Conservation (phyloP, 2,888 invertebrate species). For the Thecophora atra region DNA sequence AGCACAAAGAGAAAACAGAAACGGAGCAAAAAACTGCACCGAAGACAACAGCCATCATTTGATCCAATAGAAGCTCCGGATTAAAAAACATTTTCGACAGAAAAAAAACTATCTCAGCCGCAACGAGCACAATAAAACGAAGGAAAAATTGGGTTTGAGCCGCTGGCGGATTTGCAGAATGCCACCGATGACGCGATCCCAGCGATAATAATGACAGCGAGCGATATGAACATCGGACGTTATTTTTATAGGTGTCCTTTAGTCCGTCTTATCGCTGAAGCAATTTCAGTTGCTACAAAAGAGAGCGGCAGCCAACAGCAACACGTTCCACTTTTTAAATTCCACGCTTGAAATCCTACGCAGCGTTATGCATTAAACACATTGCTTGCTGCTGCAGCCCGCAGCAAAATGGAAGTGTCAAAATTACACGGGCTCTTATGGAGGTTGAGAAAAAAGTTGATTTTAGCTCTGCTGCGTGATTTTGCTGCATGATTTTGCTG, state of each 20-base stretch:
- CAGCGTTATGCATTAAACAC: too few relatives aligned
- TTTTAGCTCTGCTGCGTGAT: too few relatives aligned
- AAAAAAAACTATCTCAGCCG: conserved; percentile 1
- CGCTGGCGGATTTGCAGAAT: background rate
- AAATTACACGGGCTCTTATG: too few relatives aligned
- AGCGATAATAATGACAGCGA: background rate
- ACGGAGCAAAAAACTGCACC: background rate
- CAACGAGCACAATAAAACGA: background rate
- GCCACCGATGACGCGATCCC: background rate
- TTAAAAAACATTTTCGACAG: conserved; percentile 5
- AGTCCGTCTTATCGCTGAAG: background rate
- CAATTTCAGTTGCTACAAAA: background rate
- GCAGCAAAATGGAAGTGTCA: background rate
- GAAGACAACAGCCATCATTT: background rate
- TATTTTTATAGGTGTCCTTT: conserved; percentile 14
- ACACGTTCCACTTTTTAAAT: conserved; percentile 26
- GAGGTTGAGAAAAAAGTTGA: too few relatives aligned
- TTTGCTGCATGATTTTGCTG: too few relatives aligned
- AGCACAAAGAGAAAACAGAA: conserved; percentile 16
- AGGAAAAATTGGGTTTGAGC: background rate
- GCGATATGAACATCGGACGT: background rate
- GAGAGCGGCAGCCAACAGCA: background rate
- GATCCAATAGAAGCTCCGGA: background rate
- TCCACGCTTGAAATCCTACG: too few relatives aligned
- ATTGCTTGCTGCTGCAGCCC: background rate